Evolutionary conservation across 2,888 invertebrate genomes (phyloP), one percentile per base, ranked within the genome.

Genomic region (Diarsia brunnea): DNA sequence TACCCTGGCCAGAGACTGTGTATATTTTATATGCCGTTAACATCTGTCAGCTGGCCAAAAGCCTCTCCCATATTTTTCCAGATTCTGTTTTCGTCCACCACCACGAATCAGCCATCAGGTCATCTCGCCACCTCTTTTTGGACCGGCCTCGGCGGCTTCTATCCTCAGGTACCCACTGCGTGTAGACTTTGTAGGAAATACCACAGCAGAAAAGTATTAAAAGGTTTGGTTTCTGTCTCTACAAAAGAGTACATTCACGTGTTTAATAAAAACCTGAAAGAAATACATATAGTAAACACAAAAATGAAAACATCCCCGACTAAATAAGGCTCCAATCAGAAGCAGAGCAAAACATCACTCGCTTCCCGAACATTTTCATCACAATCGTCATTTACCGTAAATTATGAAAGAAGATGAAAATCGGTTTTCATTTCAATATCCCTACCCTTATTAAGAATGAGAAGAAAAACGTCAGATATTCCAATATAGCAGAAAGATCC

Each of bases 381-480:
- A 75, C 64, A 82, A 90, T 85, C 75, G 86, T 82, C 87, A 89
- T 91, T 91, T 90, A 90, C 89, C 89, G 86, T 89, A 90, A 89
- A 87, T 89, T 88, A 89, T 85, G 84, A 84, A 84, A 79, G 84
- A 74, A 84, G 77, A 87, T 78, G 85, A 81, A 88, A 88, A 88
- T 84, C 88, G 79, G 78, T 87, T 87, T 87, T 86, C 87, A 90
- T 91, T 91, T 88, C 86, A 90, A 90, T 88, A 87, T 74, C 64
- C 63, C 16, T 67, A 61, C 69, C 70, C 78, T 81, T 80, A 82
- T 67, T 71, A 81, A 43, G 64, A 49, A 69, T 58, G 43, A 76
- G 72, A 58, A 69, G 58, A 71, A 77, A 68, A 73, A 76, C 68
- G 70, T 66, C 79, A 71, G 70, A 71, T 75, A 81, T 79, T 78